Conservation (phyloP, 2,113 vertebrate species). For the Epinephelus moara region DNA sequence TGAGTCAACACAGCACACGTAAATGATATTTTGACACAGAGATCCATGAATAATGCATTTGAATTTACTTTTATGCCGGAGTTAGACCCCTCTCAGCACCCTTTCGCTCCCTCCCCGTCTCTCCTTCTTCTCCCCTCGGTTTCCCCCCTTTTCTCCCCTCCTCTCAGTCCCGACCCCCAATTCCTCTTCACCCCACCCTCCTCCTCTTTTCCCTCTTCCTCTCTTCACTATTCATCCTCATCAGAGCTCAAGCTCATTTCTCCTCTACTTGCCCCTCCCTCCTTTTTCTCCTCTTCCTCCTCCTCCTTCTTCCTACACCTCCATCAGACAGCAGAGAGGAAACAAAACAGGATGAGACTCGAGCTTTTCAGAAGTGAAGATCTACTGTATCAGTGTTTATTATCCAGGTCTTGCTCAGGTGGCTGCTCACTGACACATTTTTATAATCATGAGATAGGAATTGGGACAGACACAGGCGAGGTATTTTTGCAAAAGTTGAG, state of each 20-base stretch:
- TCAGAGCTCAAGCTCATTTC: slow-evolving; percentile 68
- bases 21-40: slow-evolving; percentile 86
- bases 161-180: not conserved
- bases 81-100: slow-evolving; percentile 77
- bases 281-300: slow-evolving; percentile 12
- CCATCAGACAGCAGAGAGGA: slow-evolving; percentile 55
- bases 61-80: slow-evolving; percentile 85
- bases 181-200: slow-evolving; percentile 25
- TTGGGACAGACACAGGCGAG: slow-evolving; percentile 17
- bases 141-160: not conserved
- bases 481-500: slow-evolving; percentile 16
- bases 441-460: slow-evolving; percentile 49
- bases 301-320: slow-evolving; percentile 45
- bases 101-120: slow-evolving; percentile 48
- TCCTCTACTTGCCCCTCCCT: slow-evolving; percentile 50
- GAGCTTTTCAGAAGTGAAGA: slow-evolving; percentile 42
- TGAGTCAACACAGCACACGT: slow-evolving; percentile 85
- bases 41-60: slow-evolving; percentile 84
- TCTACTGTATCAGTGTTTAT: slow-evolving; percentile 54
- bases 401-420: slow-evolving; percentile 44
- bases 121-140: slow-evolving; percentile 15
- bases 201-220: slow-evolving; percentile 46
- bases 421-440: slow-evolving; percentile 54
- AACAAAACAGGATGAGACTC: slow-evolving; percentile 47
- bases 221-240: slow-evolving; percentile 71